Evolutionary conservation across 1,140 invertebrate genomes (phyloP).

Genomic region (Drosophila ambigua): DNA sequence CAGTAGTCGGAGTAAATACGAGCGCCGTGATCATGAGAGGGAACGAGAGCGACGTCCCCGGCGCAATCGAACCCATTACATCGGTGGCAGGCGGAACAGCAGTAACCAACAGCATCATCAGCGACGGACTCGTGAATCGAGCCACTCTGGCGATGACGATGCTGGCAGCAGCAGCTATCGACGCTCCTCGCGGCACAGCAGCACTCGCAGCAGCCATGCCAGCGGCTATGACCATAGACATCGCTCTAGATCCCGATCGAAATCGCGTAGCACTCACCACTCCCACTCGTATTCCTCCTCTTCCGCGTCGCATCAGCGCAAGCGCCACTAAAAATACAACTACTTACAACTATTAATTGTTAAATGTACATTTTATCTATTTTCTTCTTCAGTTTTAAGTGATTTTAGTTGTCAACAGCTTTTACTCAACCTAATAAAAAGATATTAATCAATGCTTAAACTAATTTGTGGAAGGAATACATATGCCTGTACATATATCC

Average conservation of each 20-base stretch:
- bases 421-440: slow-evolving; percentile 10
- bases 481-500: too few relatives aligned
- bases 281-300: slow-evolving; percentile 58
- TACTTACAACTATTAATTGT: slow-evolving; percentile 13
- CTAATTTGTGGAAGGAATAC: too few relatives aligned
- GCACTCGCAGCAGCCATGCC: slow-evolving; percentile 46
- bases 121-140: slow-evolving; percentile 37
- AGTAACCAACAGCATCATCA: slow-evolving; percentile 6
- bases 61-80: slow-evolving; percentile 4
- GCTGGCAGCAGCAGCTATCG: slow-evolving; percentile 24
- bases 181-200: slow-evolving; percentile 45
- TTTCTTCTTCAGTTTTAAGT: slow-evolving; percentile 34
- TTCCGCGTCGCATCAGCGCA: slow-evolving; percentile 60
- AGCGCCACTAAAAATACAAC: slow-evolving; percentile 57
- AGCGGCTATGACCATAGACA: slow-evolving; percentile 39
- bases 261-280: slow-evolving; percentile 63
- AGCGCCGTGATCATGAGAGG: slow-evolving; percentile 7
- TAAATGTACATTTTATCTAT: slow-evolving; percentile 37
- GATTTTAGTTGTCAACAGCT: slow-evolving; percentile 32
- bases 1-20: slow-evolving; percentile 12
- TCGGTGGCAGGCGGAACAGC: slow-evolving; percentile 17
- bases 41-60: slow-evolving; percentile 27
- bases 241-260: slow-evolving; percentile 62
- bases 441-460: slow-evolving; percentile 7
- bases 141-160: slow-evolving; percentile 56